Evolutionary conservation across 1,140 invertebrate genomes (phyloP).

Genomic region (Chironomus tepperi): DNA sequence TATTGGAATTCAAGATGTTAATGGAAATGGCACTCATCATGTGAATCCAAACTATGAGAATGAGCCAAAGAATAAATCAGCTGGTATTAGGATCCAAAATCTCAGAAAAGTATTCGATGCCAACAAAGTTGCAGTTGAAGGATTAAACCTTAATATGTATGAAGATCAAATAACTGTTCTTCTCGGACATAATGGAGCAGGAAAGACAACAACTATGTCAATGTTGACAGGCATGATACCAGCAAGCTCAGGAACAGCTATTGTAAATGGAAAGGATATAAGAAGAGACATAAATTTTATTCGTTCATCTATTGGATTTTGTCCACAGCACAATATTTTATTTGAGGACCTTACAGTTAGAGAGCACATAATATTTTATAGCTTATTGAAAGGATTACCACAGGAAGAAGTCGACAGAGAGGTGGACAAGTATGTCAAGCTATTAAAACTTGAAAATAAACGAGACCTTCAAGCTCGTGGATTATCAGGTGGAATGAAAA

Average conservation of each 20-base stretch:
- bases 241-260: slow-evolving; percentile 59
- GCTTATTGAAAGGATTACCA: slow-evolving; percentile 52
- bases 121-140: slow-evolving; percentile 53
- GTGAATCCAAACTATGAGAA: slow-evolving; percentile 24
- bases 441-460: slow-evolving; percentile 52
- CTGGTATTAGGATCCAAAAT: slow-evolving; percentile 34
- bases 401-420: slow-evolving; percentile 42
- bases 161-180: slow-evolving; percentile 58
- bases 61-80: neutral
- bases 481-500: slow-evolving; percentile 72
- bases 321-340: slow-evolving; percentile 90
- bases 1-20: neutral
- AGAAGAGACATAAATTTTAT: slow-evolving; percentile 48
- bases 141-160: slow-evolving; percentile 61
- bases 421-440: slow-evolving; percentile 48
- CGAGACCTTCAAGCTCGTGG: slow-evolving; percentile 44
- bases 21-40: neutral
- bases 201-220: slow-evolving; percentile 48
- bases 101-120: slow-evolving; percentile 43
- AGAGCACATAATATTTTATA: slow-evolving; percentile 61
- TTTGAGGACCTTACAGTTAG: slow-evolving; percentile 68
- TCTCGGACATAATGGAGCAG: slow-evolving; percentile 59
- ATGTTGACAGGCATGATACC: slow-evolving; percentile 69
- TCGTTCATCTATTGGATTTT: slow-evolving; percentile 67
- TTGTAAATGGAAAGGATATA: slow-evolving; percentile 62